A percentile compares a stretch with the other conserved stretches of the same genome.
Conservation (phyloP, 2,797 vertebrate genomes). For the Pangasius sanitwongsei region DNA sequence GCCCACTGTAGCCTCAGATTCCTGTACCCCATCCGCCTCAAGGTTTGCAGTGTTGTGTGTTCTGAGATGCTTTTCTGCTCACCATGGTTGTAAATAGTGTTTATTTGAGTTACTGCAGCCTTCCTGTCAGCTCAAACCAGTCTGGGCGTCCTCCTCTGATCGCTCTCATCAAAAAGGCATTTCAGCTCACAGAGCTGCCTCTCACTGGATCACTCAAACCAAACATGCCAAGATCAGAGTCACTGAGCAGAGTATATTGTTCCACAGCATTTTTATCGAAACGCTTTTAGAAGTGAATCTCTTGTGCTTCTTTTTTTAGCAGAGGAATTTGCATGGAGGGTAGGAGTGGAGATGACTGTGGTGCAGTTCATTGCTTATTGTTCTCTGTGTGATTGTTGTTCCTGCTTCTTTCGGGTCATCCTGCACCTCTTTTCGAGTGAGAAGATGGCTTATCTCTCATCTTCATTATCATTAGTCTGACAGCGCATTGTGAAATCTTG, state of each 20-base stretch:
- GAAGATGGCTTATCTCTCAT: not conserved
- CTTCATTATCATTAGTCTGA: too few species aligned
- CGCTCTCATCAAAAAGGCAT: not conserved
- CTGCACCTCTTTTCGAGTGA: not conserved
- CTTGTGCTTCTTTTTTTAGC: not conserved
- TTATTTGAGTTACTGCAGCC: not conserved
- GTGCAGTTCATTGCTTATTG: not conserved
- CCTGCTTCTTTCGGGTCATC: not conserved
- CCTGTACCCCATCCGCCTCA: not conserved
- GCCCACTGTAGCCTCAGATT: not conserved
- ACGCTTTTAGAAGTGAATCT: not conserved
- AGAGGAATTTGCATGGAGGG: not conserved
- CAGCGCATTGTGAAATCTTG: too few species aligned
- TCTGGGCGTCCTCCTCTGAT: not conserved
- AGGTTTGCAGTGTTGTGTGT: not conserved
- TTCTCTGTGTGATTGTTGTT: not conserved
- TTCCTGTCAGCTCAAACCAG: not conserved
- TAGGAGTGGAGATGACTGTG: not conserved
- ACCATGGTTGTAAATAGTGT: not conserved
- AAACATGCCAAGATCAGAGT: not conserved
- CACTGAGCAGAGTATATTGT: not conserved
- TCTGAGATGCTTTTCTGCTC: not conserved
- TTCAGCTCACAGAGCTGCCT: too few species aligned
- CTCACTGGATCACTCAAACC: not conserved
- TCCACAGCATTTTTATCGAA: not conserved